phyloP scores from a whole-genome alignment of 2,797 vertebrate species.

The Cercopithecus mitis region DNA sequence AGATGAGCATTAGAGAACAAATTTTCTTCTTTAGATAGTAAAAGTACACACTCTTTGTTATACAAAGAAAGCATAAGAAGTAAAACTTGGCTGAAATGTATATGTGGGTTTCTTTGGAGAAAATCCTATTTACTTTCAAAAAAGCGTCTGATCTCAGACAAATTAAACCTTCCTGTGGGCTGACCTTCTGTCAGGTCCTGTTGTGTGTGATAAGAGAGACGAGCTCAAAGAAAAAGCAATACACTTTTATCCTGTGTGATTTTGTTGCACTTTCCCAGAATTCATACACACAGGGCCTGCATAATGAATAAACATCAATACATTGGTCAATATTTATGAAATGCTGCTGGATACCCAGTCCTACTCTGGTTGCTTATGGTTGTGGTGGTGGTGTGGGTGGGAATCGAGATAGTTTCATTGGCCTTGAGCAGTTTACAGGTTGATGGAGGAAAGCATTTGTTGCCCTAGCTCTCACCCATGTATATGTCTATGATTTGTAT shows the following conservation, averaged over 20 bases:
- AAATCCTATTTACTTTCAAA: not conserved
- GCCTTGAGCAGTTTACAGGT: not conserved
- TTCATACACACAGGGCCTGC: not conserved
- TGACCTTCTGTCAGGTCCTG: not conserved
- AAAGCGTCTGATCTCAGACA: not conserved
- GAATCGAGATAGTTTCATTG: not conserved
- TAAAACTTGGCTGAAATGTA: not conserved
- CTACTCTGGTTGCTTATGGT: not conserved
- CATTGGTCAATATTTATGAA: not conserved
- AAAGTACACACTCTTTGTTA: not conserved
- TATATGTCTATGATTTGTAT: not conserved
- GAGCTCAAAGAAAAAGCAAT: not conserved
- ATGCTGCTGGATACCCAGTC: not conserved
- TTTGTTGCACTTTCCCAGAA: not conserved
- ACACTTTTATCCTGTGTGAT: not conserved
- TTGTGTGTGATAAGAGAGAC: not conserved
- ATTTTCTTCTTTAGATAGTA: slow-evolving; percentile 22
- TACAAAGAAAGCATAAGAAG: not conserved
- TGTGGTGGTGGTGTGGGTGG: not conserved
- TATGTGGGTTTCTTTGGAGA: not conserved
- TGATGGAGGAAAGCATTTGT: not conserved
- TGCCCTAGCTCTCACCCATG: not conserved
- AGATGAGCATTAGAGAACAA: not conserved
- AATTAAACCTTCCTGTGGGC: not conserved
- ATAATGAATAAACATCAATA: not conserved